These are phyloP conservation scores for Fukomys damarensis DNA, from an alignment of 2,113 vertebrate species.

Conservation along the genomic window DNA sequence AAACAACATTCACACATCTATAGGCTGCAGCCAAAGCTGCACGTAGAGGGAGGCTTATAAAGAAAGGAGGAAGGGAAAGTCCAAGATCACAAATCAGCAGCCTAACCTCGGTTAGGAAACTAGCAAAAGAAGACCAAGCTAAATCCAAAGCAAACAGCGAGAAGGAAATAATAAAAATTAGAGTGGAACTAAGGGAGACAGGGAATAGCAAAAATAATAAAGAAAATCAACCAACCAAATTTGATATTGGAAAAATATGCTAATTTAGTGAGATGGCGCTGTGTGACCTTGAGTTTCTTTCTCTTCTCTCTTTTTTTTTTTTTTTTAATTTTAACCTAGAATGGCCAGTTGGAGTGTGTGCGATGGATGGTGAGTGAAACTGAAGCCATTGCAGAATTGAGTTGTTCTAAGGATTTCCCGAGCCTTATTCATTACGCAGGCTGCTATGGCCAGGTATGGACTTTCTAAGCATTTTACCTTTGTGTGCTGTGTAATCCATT, in stretches of 20 bases:
- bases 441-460: conserved; percentile 95
- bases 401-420: conserved; percentile 96
- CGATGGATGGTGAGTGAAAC: conserved; percentile 99
- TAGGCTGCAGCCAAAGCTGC: background rate
- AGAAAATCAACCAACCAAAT: background rate
- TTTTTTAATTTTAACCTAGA: too few species aligned
- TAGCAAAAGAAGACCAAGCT: background rate
- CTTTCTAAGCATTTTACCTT: background rate
- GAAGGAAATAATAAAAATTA: background rate
- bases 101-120: background rate
- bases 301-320: background rate
- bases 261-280: background rate
- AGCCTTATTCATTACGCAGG: conserved; percentile 98
- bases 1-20: background rate
- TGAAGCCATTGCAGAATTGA: conserved; percentile 97
- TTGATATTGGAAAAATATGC: background rate
- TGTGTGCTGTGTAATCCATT: background rate
- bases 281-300: conserved; percentile 27
- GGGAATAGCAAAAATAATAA: background rate
- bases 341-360: conserved; percentile 97
- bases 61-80: background rate
- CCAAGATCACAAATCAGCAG: background rate
- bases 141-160: conserved; percentile 10
- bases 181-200: background rate
- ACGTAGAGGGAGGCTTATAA: background rate